A percentile compares a stretch with the other conserved stretches of the same genome.
Conservation (phyloP, 2,888 invertebrate genomes). For the Lysandra bellargus region DNA sequence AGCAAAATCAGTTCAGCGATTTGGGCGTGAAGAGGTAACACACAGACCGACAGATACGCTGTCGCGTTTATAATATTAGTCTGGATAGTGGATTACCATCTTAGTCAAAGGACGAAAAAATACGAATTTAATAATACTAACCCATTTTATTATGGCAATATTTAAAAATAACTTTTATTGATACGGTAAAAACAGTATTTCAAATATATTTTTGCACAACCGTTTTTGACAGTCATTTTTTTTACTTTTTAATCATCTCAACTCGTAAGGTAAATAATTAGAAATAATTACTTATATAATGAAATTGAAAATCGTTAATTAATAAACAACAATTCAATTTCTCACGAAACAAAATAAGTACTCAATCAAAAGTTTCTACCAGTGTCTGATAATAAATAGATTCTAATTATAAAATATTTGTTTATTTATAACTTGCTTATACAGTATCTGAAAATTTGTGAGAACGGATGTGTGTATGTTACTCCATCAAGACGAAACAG, state of each 20-base stretch:
- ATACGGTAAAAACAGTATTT: too few species aligned
- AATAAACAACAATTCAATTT: not conserved
- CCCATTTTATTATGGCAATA: too few species aligned
- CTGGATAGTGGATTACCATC: too few species aligned
- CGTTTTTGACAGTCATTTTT: too few species aligned
- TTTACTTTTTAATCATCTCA: not conserved
- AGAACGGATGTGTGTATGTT: not conserved
- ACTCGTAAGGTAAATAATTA: not conserved
- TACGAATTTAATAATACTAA: too few species aligned
- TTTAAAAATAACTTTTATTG: too few species aligned
- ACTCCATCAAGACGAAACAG: not conserved
- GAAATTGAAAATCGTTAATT: not conserved
- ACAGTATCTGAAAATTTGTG: not conserved
- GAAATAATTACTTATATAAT: not conserved
- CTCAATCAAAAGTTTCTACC: conserved; percentile 6
- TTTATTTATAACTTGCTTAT: not conserved
- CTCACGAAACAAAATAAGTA: conserved; percentile 14
- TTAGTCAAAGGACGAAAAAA: too few species aligned
- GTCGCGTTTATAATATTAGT: too few species aligned
- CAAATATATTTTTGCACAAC: too few species aligned
- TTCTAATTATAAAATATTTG: not conserved
- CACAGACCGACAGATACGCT: too few species aligned
- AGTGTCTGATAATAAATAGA: not conserved
- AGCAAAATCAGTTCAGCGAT: too few species aligned
- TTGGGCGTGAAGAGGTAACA: too few species aligned